Evolutionary conservation across 2,888 invertebrate species (phyloP).

Genomic region (Mayetiola destructor): DNA sequence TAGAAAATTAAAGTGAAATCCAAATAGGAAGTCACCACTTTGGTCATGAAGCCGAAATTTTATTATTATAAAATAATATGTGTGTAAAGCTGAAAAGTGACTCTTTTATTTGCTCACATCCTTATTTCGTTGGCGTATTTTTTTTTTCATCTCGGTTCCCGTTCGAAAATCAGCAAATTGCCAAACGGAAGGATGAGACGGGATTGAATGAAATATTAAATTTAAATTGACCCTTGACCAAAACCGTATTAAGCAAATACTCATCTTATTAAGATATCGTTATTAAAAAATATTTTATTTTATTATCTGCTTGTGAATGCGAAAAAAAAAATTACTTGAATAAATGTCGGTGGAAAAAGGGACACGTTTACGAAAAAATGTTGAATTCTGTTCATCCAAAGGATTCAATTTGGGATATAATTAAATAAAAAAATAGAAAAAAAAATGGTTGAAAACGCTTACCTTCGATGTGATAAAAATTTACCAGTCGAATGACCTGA

Average conservation of each 20-base stretch:
- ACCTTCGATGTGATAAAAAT: conserved; percentile 87
- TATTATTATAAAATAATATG: too few relatives aligned
- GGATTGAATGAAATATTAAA: conserved; percentile 3
- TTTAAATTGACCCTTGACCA: conserved; percentile 12
- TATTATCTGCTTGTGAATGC: conserved; percentile 1
- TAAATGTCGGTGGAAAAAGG: too few relatives aligned
- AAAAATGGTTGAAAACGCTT: conserved; percentile 47
- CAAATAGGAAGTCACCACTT: too few relatives aligned
- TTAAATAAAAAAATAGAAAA: neutral
- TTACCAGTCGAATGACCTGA: conserved; percentile 91
- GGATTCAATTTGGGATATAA: neutral
- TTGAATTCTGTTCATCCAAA: too few relatives aligned
- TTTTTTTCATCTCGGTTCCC: too few relatives aligned
- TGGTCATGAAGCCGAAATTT: neutral
- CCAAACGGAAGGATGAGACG: too few relatives aligned
- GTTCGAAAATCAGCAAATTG: too few relatives aligned
- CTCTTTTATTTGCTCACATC: conserved; percentile 8
- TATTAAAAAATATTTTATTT: too few relatives aligned
- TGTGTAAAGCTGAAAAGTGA: neutral
- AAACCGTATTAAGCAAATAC: conserved; percentile 9
- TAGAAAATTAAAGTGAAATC: too few relatives aligned
- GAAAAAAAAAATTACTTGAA: neutral
- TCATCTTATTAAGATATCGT: conserved; percentile 13
- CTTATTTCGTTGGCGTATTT: too few relatives aligned
- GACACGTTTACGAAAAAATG: too few relatives aligned